Percentiles rank a stretch among this genome's conserved stretches.
phyloP scores from a whole-genome alignment of 2,888 invertebrate species.

The Barypeithes pellucidus region DNA sequence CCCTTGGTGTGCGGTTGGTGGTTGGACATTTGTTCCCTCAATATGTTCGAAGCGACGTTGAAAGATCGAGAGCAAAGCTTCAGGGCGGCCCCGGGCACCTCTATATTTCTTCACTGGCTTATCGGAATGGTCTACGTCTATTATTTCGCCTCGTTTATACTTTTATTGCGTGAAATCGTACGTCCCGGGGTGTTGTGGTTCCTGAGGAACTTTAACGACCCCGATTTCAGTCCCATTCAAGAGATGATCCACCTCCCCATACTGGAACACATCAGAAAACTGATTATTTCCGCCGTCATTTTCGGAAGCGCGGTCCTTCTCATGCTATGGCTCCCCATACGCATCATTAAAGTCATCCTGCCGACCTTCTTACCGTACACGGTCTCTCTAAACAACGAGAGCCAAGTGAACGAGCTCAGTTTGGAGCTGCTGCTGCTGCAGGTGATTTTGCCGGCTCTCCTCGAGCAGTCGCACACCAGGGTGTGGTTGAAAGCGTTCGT shows the following conservation, averaged over 20 bases:
- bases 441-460: slow-evolving; percentile 94
- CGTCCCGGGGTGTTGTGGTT: slow-evolving; percentile 99
- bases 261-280: slow-evolving; percentile 89
- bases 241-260: slow-evolving; percentile 99
- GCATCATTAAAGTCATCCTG: slow-evolving; percentile 85
- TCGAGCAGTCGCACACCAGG: slow-evolving; percentile 97
- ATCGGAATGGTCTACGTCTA: slow-evolving; percentile 99
- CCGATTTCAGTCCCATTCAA: slow-evolving; percentile 99
- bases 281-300: slow-evolving; percentile 94
- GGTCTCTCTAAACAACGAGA: slow-evolving; percentile 86
- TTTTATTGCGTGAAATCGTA: slow-evolving; percentile 92
- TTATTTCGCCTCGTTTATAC: slow-evolving; percentile 97
- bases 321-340: slow-evolving; percentile 96
- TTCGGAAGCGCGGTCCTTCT: slow-evolving; percentile 97
- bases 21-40: slow-evolving; percentile 97
- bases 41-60: slow-evolving; percentile 91
- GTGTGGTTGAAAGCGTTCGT: slow-evolving; percentile 94
- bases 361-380: slow-evolving; percentile 97
- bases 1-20: slow-evolving; percentile 99
- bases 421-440: slow-evolving; percentile 92
- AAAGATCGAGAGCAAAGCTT: slow-evolving; percentile 92
- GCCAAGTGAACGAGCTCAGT: slow-evolving; percentile 94
- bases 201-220: slow-evolving; percentile 97
- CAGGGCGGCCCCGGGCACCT: slow-evolving; percentile 93
- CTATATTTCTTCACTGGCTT: slow-evolving; percentile 98